Base-by-base conservation (phyloP, 2,888 invertebrate genomes). In the Ptilodon capucinus region DNA sequence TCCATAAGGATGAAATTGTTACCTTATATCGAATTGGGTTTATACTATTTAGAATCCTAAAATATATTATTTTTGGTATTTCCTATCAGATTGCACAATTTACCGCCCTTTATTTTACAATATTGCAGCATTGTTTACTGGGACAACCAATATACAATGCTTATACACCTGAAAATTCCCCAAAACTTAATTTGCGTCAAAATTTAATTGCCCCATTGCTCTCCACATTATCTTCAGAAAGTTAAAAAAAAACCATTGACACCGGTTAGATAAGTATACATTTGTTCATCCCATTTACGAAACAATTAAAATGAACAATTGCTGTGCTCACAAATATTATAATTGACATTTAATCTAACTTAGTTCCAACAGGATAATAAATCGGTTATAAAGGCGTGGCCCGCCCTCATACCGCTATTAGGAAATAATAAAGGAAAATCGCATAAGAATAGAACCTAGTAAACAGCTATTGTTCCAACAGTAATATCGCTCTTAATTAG, bases 361-460 rank as follows among this genome's bases (percentile, higher is more conserved):
- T n/a, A n/a, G n/a, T n/a, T n/a, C n/a, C n/a, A n/a, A 23, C 23
- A 23, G 23, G 23, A 5, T 23, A 23, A 7, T 7, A 23, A 4
- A n/a, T n/a, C n/a, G n/a, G 23, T 23, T 23, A 23, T 23, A 4
- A 23, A 23, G n/a, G 4, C 25, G 11, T 9, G 25, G 2, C 25
- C 11, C 25, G 4, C 6, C 9, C 11, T 11, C 11, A 11, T 25
- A 2, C n/a, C n/a, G n/a, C n/a, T 11, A 11, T 2, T 11, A 25
- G 11, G 25, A 48, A 46, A 36, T 35, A 19, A 40, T 45, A 59
- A 67, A 54, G 39, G 11, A 18, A 34, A 41, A 36, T 40, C 41
- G 13, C 32, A 32, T 14, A 14, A 4, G 13, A 13, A 32, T 14
- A 14, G n/a, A 32, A 5, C 6, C 32, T 14, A 32, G 13, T 14